phyloP scores from a whole-genome alignment of 2,888 invertebrate species.

The Salpingus planirostris region DNA sequence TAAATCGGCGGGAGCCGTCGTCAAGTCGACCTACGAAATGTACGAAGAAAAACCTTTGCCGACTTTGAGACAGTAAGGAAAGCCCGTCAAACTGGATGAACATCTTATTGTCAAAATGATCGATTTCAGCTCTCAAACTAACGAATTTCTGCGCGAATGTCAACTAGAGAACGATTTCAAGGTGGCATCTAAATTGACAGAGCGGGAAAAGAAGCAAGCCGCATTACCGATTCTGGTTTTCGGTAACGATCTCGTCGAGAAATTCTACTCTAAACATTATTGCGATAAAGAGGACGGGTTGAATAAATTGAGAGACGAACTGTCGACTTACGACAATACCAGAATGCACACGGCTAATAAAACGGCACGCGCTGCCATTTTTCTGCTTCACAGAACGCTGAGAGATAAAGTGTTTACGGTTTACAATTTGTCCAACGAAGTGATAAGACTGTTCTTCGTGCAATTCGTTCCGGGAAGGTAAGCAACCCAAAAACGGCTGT shows the following conservation, averaged over 20 bases:
- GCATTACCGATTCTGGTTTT: constrained; percentile 85
- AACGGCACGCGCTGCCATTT: constrained; percentile 71
- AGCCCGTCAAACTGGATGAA: too few species aligned
- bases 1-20: constrained; percentile 55
- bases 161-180: constrained; percentile 52
- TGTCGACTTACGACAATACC: constrained; percentile 42
- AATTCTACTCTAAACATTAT: constrained; percentile 84
- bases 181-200: constrained; percentile 55
- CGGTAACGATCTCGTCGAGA: constrained; percentile 82
- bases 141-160: constrained; percentile 68
- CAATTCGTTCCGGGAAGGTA: constrained; percentile 78
- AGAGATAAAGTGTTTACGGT: constrained; percentile 85
- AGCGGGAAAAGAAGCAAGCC: constrained; percentile 78
- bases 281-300: constrained; percentile 83
- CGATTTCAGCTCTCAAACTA: constrained; percentile 64
- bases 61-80: constrained; percentile 75
- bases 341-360: constrained; percentile 59
- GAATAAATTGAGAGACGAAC: constrained; percentile 53
- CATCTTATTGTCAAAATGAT: too few species aligned
- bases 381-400: constrained; percentile 68
- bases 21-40: constrained; percentile 66
- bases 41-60: constrained; percentile 82
- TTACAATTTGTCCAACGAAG: constrained; percentile 75
- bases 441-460: constrained; percentile 68
- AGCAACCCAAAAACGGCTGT: too few species aligned